Percentiles rank a stretch among this genome's conserved stretches.
phyloP scores from a whole-genome alignment of 2,888 invertebrate species.

The Escarpia spicata region DNA sequence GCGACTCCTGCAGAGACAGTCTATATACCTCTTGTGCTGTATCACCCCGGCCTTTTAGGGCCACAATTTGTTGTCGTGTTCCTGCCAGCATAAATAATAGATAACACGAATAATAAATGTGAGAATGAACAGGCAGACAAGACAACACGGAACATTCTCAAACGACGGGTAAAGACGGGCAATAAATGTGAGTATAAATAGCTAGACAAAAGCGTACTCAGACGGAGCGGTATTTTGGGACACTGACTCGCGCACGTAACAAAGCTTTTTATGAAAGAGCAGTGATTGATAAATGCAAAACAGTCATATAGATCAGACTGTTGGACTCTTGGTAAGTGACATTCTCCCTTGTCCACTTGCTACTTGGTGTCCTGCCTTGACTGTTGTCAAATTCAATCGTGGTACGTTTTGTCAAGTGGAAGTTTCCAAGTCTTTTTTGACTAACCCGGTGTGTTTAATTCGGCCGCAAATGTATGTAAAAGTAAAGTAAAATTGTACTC shows the following conservation, averaged over 20 bases:
- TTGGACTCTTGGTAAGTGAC: too few relatives aligned
- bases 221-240: background rate
- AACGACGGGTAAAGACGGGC: background rate
- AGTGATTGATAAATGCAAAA: background rate
- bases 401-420: too few relatives aligned
- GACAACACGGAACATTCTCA: background rate
- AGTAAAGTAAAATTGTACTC: too few relatives aligned
- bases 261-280: background rate
- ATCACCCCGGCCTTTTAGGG: background rate
- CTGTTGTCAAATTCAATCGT: too few relatives aligned
- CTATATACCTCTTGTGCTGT: background rate
- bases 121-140: background rate
- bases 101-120: background rate
- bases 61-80: slow-evolving; percentile 1
- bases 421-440: too few relatives aligned
- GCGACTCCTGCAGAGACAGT: background rate
- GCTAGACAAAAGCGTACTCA: background rate
- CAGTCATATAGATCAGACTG: too few relatives aligned
- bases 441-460: too few relatives aligned
- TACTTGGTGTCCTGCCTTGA: too few relatives aligned
- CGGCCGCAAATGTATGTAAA: too few relatives aligned
- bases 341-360: too few relatives aligned
- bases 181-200: background rate
- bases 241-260: background rate
- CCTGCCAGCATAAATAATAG: background rate